Evolutionary conservation across 2,797 vertebrate genomes (phyloP), one percentile per base, ranked within the genome.

Genomic region (Trachurus trachurus): DNA sequence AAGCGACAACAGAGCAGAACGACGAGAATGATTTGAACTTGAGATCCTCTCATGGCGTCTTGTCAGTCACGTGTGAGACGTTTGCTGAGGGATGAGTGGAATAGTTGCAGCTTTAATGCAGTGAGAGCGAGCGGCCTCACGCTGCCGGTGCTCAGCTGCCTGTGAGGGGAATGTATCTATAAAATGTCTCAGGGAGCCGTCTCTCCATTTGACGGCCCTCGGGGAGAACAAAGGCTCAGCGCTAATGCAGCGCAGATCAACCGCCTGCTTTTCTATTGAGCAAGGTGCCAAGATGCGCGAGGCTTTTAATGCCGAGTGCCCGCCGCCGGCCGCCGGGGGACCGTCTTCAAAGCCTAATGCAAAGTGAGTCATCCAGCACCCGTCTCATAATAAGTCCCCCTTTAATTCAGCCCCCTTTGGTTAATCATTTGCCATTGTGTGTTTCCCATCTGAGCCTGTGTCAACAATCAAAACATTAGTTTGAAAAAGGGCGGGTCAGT

Each of bases 381-480:
- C 76, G 49, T 53, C 76, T 83, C 70, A 66, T 64, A 68, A 81
- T 79, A 79, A 71, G 76, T 67, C 84, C 81, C 72, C 70, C 81
- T 80, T 91, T 88, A 90, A 93, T 85, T 74, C 85, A 71, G 71
- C 78, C 37, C 68, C 70, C 85, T 84, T 82, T 89, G 75, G 86
- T 87, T 93, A 86, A 92, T 92, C 88, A 88, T 90, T 87, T 47
- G 66, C 82, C 53, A 73, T 90, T 91, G 88, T 89, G 90, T 87
- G 91, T 87, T 73, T 78, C 78, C 76, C 88, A 87, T 93, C 92
- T 90, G 90, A 89, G 90, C 74, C 84, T 73, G 15, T 75, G 76
- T 88, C 71, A 83, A 69, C 85, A 80, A 73, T 86, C 82, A 84
- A 58, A 86, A 75, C 83, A 77, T 56, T 12, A 54, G 74, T 80